Base-by-base conservation (phyloP, 2,113 vertebrate genomes). In the Cavia porcellus region DNA sequence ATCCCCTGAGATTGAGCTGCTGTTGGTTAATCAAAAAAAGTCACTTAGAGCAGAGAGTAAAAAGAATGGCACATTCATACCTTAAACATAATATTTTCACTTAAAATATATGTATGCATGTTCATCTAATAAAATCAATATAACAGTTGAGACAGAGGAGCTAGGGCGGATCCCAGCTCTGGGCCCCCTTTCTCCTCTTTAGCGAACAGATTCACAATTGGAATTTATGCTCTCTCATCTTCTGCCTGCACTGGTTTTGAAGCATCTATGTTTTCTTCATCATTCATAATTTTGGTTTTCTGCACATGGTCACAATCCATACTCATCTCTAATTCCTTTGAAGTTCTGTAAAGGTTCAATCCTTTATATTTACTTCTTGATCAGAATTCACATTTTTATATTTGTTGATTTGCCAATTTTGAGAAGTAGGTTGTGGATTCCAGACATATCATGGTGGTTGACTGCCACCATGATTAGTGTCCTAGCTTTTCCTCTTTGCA, bases 21-120 rank as follows among this genome's bases (percentile, higher is more conserved):
- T 42, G 59, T 77, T 89, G 66, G 52, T 94, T 86, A 89, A 86
- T 89, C 32, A 55, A 88, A 77, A 80, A 82, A 90, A 85, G 50
- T 86, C 17, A 17, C 61, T 97, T 89, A 64, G 52, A 92, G 45
- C n/a, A 92, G 74, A 86, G 64, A 61, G 77, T 87, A 30, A 61
- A 61, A 70, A 92, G 93, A 90, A 75, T 59, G 62, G 66, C 62
- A 82, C 32, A 66, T 86, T 95, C n/a, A 68, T 86, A 82, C 75
- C n/a, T 84, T 84, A 93, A 94, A 72, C 11, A 64, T 88, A 84
- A 84, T 95, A 87, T 94, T 91, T 88, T 94, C 66, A 93, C 83
- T 95, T 83, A 79, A 91, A 91, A 79, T 45, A 57, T 64, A 25
- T 52, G 14, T 79, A 25, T 57, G 55, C 35, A 15, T 70, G 9